Evolutionary conservation across 2,888 invertebrate species (phyloP).

Genomic region (Amiota mariae): DNA sequence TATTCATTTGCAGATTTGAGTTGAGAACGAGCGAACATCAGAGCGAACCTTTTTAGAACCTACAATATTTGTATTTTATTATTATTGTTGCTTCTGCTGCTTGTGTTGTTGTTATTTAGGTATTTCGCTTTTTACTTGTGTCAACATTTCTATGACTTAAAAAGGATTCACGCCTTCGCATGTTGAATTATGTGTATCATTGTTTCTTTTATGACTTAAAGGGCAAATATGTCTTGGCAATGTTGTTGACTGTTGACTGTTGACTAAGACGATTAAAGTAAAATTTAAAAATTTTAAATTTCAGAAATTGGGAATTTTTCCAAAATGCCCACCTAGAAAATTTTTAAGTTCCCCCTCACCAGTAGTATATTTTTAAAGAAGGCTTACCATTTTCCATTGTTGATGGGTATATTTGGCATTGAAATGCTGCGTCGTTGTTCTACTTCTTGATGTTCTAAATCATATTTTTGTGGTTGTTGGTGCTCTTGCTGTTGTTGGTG

Average conservation of each 20-base stretch:
- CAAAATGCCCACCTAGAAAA: background rate
- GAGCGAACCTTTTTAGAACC: too few relatives aligned
- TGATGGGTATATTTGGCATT: slow-evolving; percentile 56
- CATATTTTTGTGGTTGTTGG: slow-evolving; percentile 40
- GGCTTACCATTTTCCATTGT: slow-evolving; percentile 14
- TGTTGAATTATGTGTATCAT: too few relatives aligned
- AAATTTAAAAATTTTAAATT: background rate
- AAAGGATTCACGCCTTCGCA: slow-evolving; percentile 14
- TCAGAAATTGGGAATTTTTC: background rate
- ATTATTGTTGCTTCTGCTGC: slow-evolving; percentile 21
- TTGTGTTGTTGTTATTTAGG: slow-evolving; percentile 15
- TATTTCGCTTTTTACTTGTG: background rate
- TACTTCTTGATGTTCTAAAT: slow-evolving; percentile 21
- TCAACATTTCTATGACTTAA: background rate
- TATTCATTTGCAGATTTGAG: slow-evolving; percentile 16
- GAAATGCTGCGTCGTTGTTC: slow-evolving; percentile 56
- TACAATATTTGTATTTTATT: background rate
- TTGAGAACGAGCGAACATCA: background rate
- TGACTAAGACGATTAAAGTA: background rate
- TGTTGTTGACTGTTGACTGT: slow-evolving; percentile 11
- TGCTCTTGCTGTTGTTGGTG: slow-evolving; percentile 34
- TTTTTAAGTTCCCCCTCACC: background rate
- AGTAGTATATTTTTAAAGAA: background rate
- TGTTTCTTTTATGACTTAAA: slow-evolving; percentile 15
- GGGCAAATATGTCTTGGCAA: background rate